Conservation (phyloP, 2,888 invertebrate species). For the Drosophila falleni region DNA sequence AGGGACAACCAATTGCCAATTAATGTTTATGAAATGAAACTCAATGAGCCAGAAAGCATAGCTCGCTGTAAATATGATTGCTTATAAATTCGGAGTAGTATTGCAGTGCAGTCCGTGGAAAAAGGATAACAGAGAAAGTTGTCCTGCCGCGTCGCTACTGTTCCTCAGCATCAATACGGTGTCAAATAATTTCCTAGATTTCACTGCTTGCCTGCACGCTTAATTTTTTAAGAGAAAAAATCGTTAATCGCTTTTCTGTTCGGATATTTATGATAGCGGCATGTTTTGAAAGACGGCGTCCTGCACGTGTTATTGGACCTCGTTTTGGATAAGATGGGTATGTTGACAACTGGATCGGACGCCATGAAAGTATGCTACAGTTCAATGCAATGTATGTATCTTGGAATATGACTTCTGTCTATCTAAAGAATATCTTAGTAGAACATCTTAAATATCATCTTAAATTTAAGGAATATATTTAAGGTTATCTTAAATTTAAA, state of each 20-base stretch:
- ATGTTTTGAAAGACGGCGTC: constrained; percentile 6
- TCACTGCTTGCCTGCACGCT: constrained; percentile 47
- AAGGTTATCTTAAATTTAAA: too few species aligned
- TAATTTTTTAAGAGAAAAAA: constrained; percentile 39
- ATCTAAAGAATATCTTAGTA: background rate
- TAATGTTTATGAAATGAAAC: constrained; percentile 62
- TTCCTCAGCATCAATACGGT: constrained; percentile 47
- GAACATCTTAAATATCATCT: background rate
- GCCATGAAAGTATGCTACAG: constrained; percentile 26
- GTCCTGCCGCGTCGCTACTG: constrained; percentile 67
- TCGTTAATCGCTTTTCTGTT: constrained; percentile 28
- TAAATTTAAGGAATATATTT: too few species aligned
- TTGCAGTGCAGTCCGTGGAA: constrained; percentile 46
- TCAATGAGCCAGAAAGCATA: constrained; percentile 77
- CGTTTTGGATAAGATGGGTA: constrained; percentile 11
- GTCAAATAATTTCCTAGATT: constrained; percentile 78
- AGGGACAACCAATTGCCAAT: constrained; percentile 40
- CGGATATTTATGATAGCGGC: constrained; percentile 54
- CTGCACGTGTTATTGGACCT: constrained; percentile 41
- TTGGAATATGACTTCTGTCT: background rate
- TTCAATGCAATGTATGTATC: background rate
- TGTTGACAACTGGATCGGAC: background rate
- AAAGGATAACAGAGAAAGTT: constrained; percentile 72
- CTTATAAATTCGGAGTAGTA: constrained; percentile 70
- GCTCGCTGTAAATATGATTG: constrained; percentile 70